Evolutionary conservation across 2,888 invertebrate genomes (phyloP).

Genomic region (Synanthedon formicaeformis): DNA sequence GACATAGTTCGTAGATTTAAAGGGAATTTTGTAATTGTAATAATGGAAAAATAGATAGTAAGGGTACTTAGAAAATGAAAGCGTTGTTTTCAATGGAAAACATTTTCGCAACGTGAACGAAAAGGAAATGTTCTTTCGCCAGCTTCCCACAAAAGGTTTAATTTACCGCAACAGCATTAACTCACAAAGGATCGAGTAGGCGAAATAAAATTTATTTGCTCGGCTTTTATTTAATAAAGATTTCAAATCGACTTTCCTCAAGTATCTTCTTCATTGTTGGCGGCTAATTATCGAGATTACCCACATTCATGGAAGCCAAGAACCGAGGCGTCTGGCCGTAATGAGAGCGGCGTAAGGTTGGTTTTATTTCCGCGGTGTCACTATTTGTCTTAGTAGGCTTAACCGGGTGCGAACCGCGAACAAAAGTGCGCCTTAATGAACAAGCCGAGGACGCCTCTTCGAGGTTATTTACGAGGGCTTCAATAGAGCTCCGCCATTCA

Average conservation of each 20-base stretch:
- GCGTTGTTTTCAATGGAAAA: neutral
- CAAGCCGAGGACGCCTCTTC: constrained; percentile 9
- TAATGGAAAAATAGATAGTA: too few relatives aligned
- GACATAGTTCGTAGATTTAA: too few relatives aligned
- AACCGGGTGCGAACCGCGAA: constrained; percentile 14
- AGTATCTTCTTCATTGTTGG: constrained; percentile 10
- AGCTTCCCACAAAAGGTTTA: neutral
- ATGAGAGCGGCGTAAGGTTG: neutral
- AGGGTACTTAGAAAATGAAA: constrained; percentile 1
- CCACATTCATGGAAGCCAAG: constrained; percentile 1
- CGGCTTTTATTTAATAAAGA: neutral
- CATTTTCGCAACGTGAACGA: neutral
- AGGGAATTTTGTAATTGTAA: too few relatives aligned
- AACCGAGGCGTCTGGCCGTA: too few relatives aligned
- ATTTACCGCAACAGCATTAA: neutral
- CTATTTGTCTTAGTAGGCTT: constrained; percentile 16
- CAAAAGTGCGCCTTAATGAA: constrained; percentile 32
- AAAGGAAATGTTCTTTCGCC: neutral
- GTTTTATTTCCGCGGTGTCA: constrained; percentile 1
- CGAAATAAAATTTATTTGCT: neutral
- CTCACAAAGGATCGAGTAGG: neutral
- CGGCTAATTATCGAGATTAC: constrained; percentile 21
- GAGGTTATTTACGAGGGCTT: constrained; percentile 18
- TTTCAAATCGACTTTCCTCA: neutral
- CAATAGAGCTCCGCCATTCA: constrained; percentile 17